phyloP scores from a whole-genome alignment of 2,113 vertebrate species.

The Physeter macrocephalus region DNA sequence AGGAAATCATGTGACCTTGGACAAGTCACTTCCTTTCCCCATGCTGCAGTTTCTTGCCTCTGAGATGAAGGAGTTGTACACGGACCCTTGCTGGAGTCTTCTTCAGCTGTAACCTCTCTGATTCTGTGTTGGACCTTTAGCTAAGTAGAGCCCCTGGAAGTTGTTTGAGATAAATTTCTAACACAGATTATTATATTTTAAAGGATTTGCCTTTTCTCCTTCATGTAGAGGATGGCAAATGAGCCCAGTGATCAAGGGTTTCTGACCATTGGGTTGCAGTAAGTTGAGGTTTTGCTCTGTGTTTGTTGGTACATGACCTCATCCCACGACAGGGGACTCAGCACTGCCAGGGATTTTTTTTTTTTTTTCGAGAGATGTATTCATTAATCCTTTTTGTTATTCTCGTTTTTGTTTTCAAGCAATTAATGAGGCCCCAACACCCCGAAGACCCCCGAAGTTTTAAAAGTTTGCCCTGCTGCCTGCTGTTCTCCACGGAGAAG shows the following conservation, averaged over 20 bases:
- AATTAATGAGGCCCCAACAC: not conserved
- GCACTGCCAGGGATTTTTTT: not conserved
- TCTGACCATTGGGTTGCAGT: no score
- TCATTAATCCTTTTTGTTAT: not conserved
- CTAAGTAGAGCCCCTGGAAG: not conserved
- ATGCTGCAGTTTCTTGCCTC: not conserved
- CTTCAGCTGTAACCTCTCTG: not conserved
- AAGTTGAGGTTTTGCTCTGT: not conserved
- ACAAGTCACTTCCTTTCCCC: not conserved
- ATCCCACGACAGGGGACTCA: constrained; percentile 10
- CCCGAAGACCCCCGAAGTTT: not conserved
- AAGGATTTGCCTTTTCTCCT: not conserved
- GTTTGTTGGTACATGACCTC: not conserved
- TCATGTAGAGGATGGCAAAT: not conserved
- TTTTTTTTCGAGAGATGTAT: constrained; percentile 29
- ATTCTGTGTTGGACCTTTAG: not conserved
- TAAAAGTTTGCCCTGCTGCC: not conserved
- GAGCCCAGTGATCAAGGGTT: not conserved
- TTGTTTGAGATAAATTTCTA: not conserved
- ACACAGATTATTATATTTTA: not conserved
- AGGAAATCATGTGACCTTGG: not conserved
- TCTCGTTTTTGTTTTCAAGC: constrained; percentile 4
- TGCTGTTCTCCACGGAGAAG: not conserved
- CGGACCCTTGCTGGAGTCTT: not conserved
- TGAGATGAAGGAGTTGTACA: not conserved